A percentile compares a stretch with the other conserved stretches of the same genome.
phyloP scores from a whole-genome alignment of 2,797 vertebrate genomes.

The Amniataba percoides region DNA sequence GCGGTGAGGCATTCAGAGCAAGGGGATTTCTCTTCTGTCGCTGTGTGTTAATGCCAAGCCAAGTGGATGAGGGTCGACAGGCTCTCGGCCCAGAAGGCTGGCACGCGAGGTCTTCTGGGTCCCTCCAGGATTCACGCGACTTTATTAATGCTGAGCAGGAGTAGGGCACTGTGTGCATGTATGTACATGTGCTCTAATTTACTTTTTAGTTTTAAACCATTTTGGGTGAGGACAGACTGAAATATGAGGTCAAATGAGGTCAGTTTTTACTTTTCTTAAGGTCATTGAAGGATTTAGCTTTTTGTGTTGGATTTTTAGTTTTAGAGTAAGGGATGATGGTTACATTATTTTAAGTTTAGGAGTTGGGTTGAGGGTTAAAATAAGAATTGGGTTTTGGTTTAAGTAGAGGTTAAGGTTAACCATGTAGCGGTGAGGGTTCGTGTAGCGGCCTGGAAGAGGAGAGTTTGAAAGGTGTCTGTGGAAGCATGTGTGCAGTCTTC shows the following conservation, averaged over 20 bases:
- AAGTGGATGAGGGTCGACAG: constrained; percentile 49
- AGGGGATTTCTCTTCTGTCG: constrained; percentile 62
- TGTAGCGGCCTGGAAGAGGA: background rate
- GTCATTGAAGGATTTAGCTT: constrained; percentile 1
- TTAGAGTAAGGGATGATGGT: background rate
- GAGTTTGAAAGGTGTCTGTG: constrained; percentile 1
- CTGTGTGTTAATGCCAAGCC: constrained; percentile 11
- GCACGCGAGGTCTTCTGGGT: constrained; percentile 58
- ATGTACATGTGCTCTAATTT: background rate
- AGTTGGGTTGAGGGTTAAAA: constrained; percentile 1
- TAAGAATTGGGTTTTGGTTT: background rate
- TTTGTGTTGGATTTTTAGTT: background rate
- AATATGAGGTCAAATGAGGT: constrained; percentile 41
- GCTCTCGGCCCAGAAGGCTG: constrained; percentile 42
- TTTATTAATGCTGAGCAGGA: constrained; percentile 31
- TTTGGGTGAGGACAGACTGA: background rate
- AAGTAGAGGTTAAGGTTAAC: background rate
- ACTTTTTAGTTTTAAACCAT: constrained; percentile 8
- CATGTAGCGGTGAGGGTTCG: background rate
- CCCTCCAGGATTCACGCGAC: constrained; percentile 2
- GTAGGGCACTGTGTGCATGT: constrained; percentile 5
- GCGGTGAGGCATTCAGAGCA: constrained; percentile 44
- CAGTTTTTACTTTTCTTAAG: background rate
- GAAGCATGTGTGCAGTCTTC: constrained; percentile 34
- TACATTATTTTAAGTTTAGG: background rate